A percentile compares a stretch with the other conserved stretches of the same genome.
Conservation (phyloP, 2,888 invertebrate genomes). For the Vannuccia rotundouncinata region DNA sequence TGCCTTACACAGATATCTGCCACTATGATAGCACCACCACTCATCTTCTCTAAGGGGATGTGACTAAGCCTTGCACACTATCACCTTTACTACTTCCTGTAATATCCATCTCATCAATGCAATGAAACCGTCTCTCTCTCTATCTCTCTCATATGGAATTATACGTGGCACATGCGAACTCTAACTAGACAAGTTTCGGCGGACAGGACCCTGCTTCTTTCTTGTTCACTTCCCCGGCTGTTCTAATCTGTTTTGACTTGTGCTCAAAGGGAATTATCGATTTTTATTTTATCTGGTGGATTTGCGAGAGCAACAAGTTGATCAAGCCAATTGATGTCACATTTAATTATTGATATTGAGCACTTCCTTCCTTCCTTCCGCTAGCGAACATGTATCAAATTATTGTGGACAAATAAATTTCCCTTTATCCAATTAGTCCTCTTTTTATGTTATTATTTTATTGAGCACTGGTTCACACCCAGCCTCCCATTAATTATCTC, state of each 20-base stretch:
- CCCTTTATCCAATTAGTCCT: too few relatives aligned
- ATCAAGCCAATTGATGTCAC: conserved; percentile 8
- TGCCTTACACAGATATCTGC: background rate
- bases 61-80: background rate
- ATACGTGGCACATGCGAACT: background rate
- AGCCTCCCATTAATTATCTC: too few relatives aligned
- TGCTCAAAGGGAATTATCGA: conserved; percentile 9
- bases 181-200: background rate
- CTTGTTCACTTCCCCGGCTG: background rate
- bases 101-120: conserved; percentile 1
- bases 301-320: background rate
- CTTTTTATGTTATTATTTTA: too few relatives aligned
- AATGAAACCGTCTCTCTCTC: background rate
- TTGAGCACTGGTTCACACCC: too few relatives aligned
- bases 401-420: too few relatives aligned
- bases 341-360: conserved; percentile 10
- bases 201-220: background rate
- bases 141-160: background rate
- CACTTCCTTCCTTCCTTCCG: background rate
- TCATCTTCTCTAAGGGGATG: background rate
- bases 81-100: conserved; percentile 23
- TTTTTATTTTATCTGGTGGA: background rate
- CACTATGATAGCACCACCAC: background rate
- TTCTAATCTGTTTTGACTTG: background rate
- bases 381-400: too few relatives aligned